Percentiles rank a stretch among this genome's conserved stretches.
Conservation (phyloP, 2,113 vertebrate species). For the Muntiacus reevesi region DNA sequence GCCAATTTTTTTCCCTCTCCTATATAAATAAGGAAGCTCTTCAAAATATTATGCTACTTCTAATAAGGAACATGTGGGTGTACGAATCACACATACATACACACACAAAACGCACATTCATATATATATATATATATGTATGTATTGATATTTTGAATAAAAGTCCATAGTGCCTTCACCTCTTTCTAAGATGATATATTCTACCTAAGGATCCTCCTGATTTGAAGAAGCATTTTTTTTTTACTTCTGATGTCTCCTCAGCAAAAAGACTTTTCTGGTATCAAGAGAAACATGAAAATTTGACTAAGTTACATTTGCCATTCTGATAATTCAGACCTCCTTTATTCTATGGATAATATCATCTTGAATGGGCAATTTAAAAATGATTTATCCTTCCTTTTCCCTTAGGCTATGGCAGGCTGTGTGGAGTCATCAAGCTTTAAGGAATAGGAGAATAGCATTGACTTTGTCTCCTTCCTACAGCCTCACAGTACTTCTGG, state of each 20-base stretch:
- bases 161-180: neutral
- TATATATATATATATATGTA: too few species aligned
- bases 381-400: neutral
- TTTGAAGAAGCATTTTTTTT: neutral
- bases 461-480: neutral
- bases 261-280: neutral
- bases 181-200: neutral
- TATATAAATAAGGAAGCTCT: neutral
- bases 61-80: neutral
- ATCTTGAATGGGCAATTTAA: neutral
- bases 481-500: neutral
- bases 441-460: neutral
- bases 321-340: neutral
- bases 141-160: neutral
- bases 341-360: neutral
- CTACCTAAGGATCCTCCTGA: neutral
- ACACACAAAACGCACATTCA: neutral
- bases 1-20: neutral
- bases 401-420: too few species aligned
- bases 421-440: neutral
- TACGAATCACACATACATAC: neutral
- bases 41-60: neutral
- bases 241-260: neutral
- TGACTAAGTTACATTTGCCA: neutral
- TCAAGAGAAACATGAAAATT: neutral